Conservation (phyloP, 2,888 invertebrate species). For the Epinotia bilunana region DNA sequence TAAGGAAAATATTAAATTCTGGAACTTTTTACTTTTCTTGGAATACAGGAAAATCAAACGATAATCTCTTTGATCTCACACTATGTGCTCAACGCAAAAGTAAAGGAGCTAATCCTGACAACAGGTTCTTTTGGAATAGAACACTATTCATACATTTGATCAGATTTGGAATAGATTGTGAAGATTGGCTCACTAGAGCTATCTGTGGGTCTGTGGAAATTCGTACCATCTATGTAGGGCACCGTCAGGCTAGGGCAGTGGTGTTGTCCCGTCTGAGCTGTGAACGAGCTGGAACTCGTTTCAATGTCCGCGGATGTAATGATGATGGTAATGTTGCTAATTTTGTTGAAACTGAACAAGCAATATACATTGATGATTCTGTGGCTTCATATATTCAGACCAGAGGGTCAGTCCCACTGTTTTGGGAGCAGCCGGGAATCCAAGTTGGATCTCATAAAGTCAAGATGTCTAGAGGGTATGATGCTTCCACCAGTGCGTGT, state of each 20-base stretch:
- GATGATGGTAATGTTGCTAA: conserved; percentile 99
- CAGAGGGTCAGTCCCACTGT: conserved; percentile 98
- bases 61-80: conserved; percentile 93
- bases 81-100: conserved; percentile 96
- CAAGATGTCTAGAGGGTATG: conserved; percentile 97
- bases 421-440: conserved; percentile 99
- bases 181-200: conserved; percentile 95
- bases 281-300: conserved; percentile 98
- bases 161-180: conserved; percentile 95
- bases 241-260: conserved; percentile 96
- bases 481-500: conserved; percentile 96
- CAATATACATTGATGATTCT: conserved; percentile 95
- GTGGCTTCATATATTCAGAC: conserved; percentile 96
- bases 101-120: conserved; percentile 93
- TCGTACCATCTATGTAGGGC: conserved; percentile 98
- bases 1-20: conserved; percentile 96
- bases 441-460: conserved; percentile 99
- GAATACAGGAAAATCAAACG: conserved; percentile 81
- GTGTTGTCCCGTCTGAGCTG: conserved; percentile 98
- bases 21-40: conserved; percentile 99
- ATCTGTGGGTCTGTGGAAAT: conserved; percentile 99
- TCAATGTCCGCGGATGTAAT: conserved; percentile 99
- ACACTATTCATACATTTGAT: conserved; percentile 97
- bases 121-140: conserved; percentile 99
- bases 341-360: conserved; percentile 99